Evolutionary conservation across 2,113 vertebrate species (phyloP), one percentile per base, ranked within the genome.

Genomic region (Uria lomvia): DNA sequence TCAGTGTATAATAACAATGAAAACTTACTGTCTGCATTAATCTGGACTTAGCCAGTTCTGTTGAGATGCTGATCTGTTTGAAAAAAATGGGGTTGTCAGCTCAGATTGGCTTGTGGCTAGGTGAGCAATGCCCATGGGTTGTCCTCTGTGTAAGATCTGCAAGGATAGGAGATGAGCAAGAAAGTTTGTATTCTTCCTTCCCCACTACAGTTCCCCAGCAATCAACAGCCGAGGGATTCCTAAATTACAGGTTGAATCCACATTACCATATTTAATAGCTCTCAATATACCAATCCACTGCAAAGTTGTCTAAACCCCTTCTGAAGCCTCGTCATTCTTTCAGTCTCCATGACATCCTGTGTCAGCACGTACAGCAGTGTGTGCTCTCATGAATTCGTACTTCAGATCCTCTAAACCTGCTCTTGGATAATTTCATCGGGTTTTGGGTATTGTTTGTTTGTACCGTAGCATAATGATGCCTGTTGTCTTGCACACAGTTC

Each of bases 371-470:
- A 42, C 30, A n/a, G 34, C 17, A 5, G 19, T 8, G 59, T 36
- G 15, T 30, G 71, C 1, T 1, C 40, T 43, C 20, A 3, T 13
- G 62, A 15, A 29, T 63, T 87, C 0, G 2, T 62, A 8, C 26
- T 70, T 56, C 49, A 50, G 8, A 7, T 56, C 70, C 22, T 49
- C 42, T 14, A 29, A 76, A 81, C 49, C 84, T 58, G 22, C 19
- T 56, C 70, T 14, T 5, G 4, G 26, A 29, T 68, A 27, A 84
- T 68, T 66, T 38, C 50, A 4, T 2, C 3, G 2, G 17, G 15
- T 38, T 73, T 81, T 18, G 42, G 63, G 40, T 65, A 12, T 11
- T 66, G 49, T 43, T 47, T 78, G 9, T 56, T 75, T 87, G 27
- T 62, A 10, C 10, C 36, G 15, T 7, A 38, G 43, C 29, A 9